Evolutionary conservation across 1,140 invertebrate genomes (phyloP).

Genomic region (Calliopsis andreniformis): DNA sequence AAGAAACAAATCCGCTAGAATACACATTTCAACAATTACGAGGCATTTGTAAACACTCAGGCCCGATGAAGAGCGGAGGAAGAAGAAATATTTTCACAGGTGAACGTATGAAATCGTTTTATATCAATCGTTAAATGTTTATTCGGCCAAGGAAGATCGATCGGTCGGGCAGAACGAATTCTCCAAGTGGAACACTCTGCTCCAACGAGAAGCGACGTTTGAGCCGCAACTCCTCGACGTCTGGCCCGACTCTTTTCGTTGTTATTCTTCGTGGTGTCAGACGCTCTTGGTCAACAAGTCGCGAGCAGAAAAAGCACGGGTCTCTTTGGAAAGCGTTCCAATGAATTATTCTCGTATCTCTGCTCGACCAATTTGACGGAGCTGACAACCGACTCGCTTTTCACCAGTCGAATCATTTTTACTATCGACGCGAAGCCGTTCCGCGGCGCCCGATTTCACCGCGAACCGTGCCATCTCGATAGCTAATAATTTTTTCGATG

Average conservation of each 20-base stretch:
- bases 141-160: constrained; percentile 52
- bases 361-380: too few relatives aligned
- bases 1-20: not conserved
- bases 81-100: constrained; percentile 33
- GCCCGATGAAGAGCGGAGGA: too few relatives aligned
- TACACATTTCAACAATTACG: constrained; percentile 14
- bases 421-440: not conserved
- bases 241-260: constrained; percentile 34
- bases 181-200: constrained; percentile 33
- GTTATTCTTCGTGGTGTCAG: constrained; percentile 48
- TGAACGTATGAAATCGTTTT: not conserved
- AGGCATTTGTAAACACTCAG: not conserved
- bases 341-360: constrained; percentile 2
- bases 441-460: not conserved
- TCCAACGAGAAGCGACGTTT: constrained; percentile 39
- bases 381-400: not conserved
- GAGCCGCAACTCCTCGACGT: constrained; percentile 42
- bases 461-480: not conserved
- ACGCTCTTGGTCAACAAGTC: constrained; percentile 31
- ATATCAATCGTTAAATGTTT: constrained; percentile 51
- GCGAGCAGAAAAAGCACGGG: not conserved
- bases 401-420: not conserved
- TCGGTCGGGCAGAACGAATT: constrained; percentile 19
- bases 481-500: constrained; percentile 22
- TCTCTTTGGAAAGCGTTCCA: not conserved